These are phyloP conservation scores for Crambe crambe DNA, from an alignment of 37 sponge, comb jelly and placozoan genomes.

Conservation along the genomic window DNA sequence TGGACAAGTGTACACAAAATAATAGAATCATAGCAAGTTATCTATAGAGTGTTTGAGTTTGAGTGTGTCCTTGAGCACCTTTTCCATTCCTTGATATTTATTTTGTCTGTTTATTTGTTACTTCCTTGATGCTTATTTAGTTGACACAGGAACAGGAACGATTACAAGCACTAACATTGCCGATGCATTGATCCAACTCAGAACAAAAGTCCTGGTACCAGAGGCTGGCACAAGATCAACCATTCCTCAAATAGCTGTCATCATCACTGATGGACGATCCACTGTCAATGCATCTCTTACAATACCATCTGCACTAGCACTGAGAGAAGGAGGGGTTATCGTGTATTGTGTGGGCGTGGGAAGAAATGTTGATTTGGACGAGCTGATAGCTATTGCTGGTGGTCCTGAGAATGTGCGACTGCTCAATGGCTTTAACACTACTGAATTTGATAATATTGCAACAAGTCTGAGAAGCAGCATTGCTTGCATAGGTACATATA, in stretches of 20 bases:
- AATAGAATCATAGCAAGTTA: too few species aligned
- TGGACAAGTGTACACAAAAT: too few species aligned
- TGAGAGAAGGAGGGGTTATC: constrained; percentile 8
- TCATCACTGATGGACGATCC: constrained; percentile 64
- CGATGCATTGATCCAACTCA: constrained; percentile 27
- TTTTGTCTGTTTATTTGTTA: too few species aligned
- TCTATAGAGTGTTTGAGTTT: too few species aligned
- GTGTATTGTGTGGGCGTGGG: constrained; percentile 52
- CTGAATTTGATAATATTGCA: constrained; percentile 14
- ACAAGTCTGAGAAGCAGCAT: too few species aligned
- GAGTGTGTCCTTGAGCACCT: too few species aligned
- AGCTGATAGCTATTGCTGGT: constrained; percentile 44
- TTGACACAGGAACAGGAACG: too few species aligned
- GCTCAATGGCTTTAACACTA: constrained; percentile 17
- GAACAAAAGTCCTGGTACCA: constrained; percentile 16
- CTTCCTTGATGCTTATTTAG: too few species aligned
- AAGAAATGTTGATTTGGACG: constrained; percentile 4
- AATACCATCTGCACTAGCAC: constrained; percentile 25
- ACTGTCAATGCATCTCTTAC: constrained; percentile 17
- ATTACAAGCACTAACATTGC: constrained; percentile 69
- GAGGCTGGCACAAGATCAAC: constrained; percentile 34
- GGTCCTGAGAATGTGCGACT: constrained; percentile 16
- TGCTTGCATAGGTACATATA: too few species aligned
- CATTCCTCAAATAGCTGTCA: constrained; percentile 44
- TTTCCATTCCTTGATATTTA: too few species aligned